Percentiles rank a stretch among this genome's conserved stretches.
phyloP scores from a whole-genome alignment of 1,140 invertebrate species.

The Apis laboriosa region DNA sequence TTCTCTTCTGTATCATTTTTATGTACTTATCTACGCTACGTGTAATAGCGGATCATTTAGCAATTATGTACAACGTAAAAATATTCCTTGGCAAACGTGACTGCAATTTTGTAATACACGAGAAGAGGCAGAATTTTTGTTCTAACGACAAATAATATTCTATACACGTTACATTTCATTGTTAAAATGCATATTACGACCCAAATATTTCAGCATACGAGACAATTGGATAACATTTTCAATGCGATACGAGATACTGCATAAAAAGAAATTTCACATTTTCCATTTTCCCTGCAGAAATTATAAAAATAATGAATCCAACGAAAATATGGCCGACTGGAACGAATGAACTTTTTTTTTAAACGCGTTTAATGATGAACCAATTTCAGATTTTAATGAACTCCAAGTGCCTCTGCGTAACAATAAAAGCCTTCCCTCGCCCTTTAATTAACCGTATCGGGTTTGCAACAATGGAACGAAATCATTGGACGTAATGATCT shows the following conservation, averaged over 20 bases:
- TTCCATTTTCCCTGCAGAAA: constrained; percentile 25
- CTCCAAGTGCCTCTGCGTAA: neutral
- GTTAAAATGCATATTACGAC: neutral
- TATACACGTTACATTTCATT: too few relatives aligned
- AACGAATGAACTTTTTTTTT: neutral
- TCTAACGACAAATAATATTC: neutral
- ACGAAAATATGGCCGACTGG: constrained; percentile 17
- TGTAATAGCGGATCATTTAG: neutral
- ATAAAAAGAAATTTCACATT: constrained; percentile 33
- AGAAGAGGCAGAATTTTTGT: constrained; percentile 1
- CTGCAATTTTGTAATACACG: neutral
- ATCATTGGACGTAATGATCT: constrained; percentile 1
- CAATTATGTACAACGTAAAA: neutral
- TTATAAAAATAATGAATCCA: constrained; percentile 23
- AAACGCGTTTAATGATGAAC: neutral
- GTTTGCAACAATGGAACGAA: neutral
- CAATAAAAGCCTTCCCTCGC: constrained; percentile 2
- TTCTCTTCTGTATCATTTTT: neutral
- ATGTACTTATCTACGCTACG: neutral
- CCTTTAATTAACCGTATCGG: constrained; percentile 15
- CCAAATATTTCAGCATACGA: constrained; percentile 6
- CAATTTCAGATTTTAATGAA: constrained; percentile 36
- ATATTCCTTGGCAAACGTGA: constrained; percentile 7
- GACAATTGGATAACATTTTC: neutral
- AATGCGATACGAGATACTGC: constrained; percentile 6